phyloP scores from a whole-genome alignment of 2,113 vertebrate genomes.

The Callorhinus ursinus region DNA sequence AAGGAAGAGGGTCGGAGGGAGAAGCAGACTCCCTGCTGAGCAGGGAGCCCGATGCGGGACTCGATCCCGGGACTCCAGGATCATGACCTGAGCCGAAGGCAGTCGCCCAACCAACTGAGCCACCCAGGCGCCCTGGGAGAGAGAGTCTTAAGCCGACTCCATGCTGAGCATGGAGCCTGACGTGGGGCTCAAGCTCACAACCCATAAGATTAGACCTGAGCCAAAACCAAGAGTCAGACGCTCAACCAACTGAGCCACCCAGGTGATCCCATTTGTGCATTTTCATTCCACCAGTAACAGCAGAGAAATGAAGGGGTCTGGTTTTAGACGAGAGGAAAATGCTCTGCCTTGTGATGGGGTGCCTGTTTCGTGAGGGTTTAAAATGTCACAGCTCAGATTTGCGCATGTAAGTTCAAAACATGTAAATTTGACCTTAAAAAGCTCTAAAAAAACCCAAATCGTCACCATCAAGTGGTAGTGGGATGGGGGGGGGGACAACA shows the following conservation, averaged over 20 bases:
- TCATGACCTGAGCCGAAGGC: too few relatives aligned
- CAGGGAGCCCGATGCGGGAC: too few relatives aligned
- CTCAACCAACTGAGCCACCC: not conserved
- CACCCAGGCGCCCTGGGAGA: too few relatives aligned
- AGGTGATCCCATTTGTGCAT: not conserved
- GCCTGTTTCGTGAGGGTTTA: rapidly evolving
- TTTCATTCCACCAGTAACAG: not conserved
- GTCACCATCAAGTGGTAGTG: not conserved
- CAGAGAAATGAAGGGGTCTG: too few relatives aligned
- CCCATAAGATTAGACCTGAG: not conserved
- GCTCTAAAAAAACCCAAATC: not conserved
- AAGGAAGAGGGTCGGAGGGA: too few relatives aligned
- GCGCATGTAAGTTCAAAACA: not conserved
- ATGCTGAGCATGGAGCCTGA: not conserved
- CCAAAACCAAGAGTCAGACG: not conserved
- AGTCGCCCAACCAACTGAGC: too few relatives aligned
- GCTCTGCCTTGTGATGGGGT: not conserved
- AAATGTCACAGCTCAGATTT: not conserved
- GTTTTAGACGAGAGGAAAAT: not conserved
- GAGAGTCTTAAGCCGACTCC: not conserved
- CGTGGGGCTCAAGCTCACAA: not conserved
- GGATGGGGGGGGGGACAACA: not conserved
- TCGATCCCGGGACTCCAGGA: too few relatives aligned
- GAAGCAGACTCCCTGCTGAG: too few relatives aligned
- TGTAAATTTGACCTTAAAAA: not conserved